Evolutionary conservation across 2,888 invertebrate genomes (phyloP).

Genomic region (Campoplex capitator): DNA sequence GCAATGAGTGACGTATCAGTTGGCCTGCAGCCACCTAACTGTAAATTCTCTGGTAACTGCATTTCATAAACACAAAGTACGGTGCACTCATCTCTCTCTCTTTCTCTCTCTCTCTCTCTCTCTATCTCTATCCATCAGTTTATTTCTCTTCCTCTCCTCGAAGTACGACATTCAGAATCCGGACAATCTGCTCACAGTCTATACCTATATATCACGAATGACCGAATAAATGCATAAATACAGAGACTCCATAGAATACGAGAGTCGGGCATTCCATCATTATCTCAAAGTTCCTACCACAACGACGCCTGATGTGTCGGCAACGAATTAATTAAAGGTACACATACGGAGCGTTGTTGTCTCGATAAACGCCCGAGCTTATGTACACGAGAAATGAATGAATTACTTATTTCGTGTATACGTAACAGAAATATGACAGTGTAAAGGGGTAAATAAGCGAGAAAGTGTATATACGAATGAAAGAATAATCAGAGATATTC

Average conservation of each 20-base stretch:
- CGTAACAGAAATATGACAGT: neutral
- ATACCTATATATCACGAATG: slow-evolving; percentile 3
- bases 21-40: slow-evolving; percentile 58
- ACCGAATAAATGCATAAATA: slow-evolving; percentile 49
- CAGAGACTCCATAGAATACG: slow-evolving; percentile 28
- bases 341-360: slow-evolving; percentile 40
- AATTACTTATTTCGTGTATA: slow-evolving; percentile 47
- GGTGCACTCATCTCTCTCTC: slow-evolving; percentile 26
- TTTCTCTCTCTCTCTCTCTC: slow-evolving; percentile 22
- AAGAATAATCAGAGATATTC: neutral
- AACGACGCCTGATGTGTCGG: slow-evolving; percentile 12
- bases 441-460: neutral
- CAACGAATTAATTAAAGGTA: slow-evolving; percentile 47
- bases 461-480: neutral
- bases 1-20: slow-evolving; percentile 57
- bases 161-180: slow-evolving; percentile 25
- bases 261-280: slow-evolving; percentile 36
- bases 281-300: slow-evolving; percentile 34
- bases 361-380: slow-evolving; percentile 36
- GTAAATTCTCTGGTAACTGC: slow-evolving; percentile 56
- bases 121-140: neutral
- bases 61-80: slow-evolving; percentile 42
- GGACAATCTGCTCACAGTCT: slow-evolving; percentile 13
- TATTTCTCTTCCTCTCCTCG: neutral
- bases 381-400: slow-evolving; percentile 38